These are phyloP conservation scores for Autographa pulchrina DNA, from an alignment of 2,888 invertebrate genomes.

Conservation along the genomic window DNA sequence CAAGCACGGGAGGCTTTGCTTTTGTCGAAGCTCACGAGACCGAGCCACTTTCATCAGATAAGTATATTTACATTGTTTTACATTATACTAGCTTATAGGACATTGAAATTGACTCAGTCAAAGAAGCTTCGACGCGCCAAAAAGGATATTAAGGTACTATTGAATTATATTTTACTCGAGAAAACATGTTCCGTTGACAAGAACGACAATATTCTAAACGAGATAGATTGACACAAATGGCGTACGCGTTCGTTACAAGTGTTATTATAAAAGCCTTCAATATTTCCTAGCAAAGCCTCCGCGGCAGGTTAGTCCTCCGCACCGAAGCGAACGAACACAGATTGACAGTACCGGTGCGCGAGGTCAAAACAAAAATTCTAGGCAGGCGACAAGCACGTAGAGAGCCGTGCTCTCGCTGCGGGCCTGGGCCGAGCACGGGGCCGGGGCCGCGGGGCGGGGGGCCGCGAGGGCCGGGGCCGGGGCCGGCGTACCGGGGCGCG, in stretches of 20 bases:
- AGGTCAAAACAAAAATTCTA: conserved; percentile 88
- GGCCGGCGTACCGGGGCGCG: conserved; percentile 83
- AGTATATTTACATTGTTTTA: neutral
- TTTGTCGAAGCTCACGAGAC: conserved; percentile 50
- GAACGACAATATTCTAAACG: neutral
- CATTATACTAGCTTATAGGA: neutral
- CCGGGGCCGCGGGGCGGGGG: conserved; percentile 48
- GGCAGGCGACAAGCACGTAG: conserved; percentile 88
- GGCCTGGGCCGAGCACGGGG: conserved; percentile 67
- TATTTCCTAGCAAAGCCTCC: conserved; percentile 66
- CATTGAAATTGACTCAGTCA: conserved; percentile 18
- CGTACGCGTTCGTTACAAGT: neutral
- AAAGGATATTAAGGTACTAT: conserved; percentile 8
- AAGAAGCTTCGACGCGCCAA: conserved; percentile 5
- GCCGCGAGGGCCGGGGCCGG: conserved; percentile 51
- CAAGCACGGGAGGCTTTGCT: conserved; percentile 72
- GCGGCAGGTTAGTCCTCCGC: conserved; percentile 79
- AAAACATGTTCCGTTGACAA: neutral
- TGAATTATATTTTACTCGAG: neutral
- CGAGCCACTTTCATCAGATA: neutral
- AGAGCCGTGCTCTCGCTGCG: conserved; percentile 84
- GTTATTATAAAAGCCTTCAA: neutral
- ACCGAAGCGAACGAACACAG: conserved; percentile 83
- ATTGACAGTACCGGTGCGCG: conserved; percentile 85
- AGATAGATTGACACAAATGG: too few relatives aligned